Evolutionary conservation across 2,888 invertebrate genomes (phyloP), one percentile per base, ranked within the genome.

Genomic region (Drosophila pseudotakahashii): DNA sequence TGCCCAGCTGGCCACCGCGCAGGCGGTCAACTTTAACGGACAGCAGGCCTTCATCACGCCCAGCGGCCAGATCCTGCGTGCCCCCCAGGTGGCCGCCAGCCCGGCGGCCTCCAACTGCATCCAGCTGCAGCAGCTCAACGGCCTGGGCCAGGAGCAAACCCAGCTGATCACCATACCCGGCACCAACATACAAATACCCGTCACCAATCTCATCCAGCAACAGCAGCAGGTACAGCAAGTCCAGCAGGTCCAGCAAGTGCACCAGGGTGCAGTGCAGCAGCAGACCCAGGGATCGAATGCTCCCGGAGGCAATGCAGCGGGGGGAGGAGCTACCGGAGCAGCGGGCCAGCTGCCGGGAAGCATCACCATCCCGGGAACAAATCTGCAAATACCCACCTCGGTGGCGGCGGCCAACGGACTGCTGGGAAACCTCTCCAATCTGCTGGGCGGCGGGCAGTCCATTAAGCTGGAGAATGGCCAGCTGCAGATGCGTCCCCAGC

Each of bases 1-100:
- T 77, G 73, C 88, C 0, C 92, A 92, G 55, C 71, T 92, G 26
- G 85, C 91, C 32, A 89, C 91, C 0, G 92, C 92, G 0, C 94
- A 95, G 92, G 92, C 89, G 77, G 92, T 80, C 90, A 94, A 92
- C 89, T 93, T 90, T 92, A 93, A 90, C 48, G 91, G 92, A 0
- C 94, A 94, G 75, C 94, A 94, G 79, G 91, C 93, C 7, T 94
- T 93, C 73, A 92, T 93, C 13, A 92, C 92, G 7, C 93, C 93
- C 2, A 91, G 89, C 64, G 96, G 96, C 0, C 96, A 96, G 90
- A 94, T 97, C n/a, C 95, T 97, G 13, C 93, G 97, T 50, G 94
- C 95, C 0, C 96, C 96, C 0, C 88, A 83, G 23, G 64, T 11
- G 23, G 68, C 3, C 3, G 37, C 58, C 36, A 50, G 45, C 11